Evolutionary conservation across 1,140 invertebrate species (phyloP).

Genomic region (Frieseomelitta varia): DNA sequence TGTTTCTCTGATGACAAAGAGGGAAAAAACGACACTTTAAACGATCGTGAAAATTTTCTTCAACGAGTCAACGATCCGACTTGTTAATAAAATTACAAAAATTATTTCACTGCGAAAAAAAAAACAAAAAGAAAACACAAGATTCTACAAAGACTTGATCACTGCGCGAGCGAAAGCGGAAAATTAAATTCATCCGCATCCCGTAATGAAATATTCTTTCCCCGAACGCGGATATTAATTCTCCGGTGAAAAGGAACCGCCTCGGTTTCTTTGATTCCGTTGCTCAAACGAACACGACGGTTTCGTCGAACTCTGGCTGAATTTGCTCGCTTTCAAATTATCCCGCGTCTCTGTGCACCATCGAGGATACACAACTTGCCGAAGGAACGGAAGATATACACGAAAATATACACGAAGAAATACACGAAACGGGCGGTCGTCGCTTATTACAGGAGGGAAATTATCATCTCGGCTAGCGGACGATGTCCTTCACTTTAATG

Average conservation of each 20-base stretch:
- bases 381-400: neutral
- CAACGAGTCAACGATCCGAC: too few relatives aligned
- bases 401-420: too few relatives aligned
- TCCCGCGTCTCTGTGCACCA: too few relatives aligned
- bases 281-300: too few relatives aligned
- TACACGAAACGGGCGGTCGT: neutral
- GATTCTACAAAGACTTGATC: too few relatives aligned
- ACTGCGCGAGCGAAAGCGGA: too few relatives aligned
- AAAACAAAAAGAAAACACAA: too few relatives aligned
- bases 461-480: constrained; percentile 11
- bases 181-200: neutral
- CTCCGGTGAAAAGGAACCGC: neutral
- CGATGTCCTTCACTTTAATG: neutral
- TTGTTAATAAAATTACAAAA: too few relatives aligned
- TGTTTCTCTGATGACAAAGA: neutral
- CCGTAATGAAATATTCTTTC: neutral
- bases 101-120: too few relatives aligned
- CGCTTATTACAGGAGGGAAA: neutral
- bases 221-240: neutral
- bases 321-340: neutral
- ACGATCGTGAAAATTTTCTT: too few relatives aligned
- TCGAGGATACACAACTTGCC: too few relatives aligned
- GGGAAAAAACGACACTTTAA: neutral
- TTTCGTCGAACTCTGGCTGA: neutral
- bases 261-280: neutral